A percentile compares a stretch with the other conserved stretches of the same genome.
Evolutionary conservation across 2,888 invertebrate genomes (phyloP).

Genomic region (Rhogogaster chlorosoma): DNA sequence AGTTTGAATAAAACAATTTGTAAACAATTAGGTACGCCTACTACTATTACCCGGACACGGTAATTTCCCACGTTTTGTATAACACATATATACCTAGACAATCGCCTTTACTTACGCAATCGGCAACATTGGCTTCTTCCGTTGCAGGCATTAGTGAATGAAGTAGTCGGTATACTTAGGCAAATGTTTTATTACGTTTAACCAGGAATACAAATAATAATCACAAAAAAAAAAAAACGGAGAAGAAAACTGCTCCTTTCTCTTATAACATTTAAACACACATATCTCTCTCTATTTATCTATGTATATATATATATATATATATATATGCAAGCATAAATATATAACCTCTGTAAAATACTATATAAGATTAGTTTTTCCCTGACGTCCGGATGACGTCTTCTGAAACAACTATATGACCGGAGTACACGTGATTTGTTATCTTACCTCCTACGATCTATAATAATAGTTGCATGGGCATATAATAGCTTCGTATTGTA

Average conservation of each 20-base stretch:
- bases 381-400: background rate
- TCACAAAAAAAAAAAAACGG: background rate
- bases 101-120: constrained; percentile 45
- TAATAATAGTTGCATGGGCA: background rate
- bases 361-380: background rate
- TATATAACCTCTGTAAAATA: background rate
- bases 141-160: constrained; percentile 39
- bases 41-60: constrained; percentile 21
- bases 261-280: background rate
- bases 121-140: constrained; percentile 42
- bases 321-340: background rate
- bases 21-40: constrained; percentile 20
- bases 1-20: constrained; percentile 6
- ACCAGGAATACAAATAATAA: background rate
- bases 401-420: background rate
- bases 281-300: too few species aligned
- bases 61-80: constrained; percentile 41
- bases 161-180: background rate
- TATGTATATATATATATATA: too few species aligned
- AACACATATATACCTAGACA: constrained; percentile 5
- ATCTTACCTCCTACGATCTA: too few species aligned
- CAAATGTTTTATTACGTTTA: background rate
- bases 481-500: background rate
- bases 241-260: background rate
- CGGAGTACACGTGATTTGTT: background rate